Evolutionary conservation across 2,888 invertebrate species (phyloP).

Genomic region (Drosophila mettleri): DNA sequence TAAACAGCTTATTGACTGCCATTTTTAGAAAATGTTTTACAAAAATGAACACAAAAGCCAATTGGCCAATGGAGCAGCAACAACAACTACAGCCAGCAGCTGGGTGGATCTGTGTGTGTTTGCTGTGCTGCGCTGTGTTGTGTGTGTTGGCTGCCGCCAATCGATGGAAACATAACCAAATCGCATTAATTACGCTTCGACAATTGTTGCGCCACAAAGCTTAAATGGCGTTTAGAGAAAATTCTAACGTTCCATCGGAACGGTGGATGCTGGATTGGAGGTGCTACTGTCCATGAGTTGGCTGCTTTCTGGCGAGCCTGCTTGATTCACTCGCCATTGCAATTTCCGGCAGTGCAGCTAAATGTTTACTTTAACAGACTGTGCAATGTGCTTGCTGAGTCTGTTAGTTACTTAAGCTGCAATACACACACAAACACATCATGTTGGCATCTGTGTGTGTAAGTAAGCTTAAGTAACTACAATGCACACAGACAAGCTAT

Average conservation of each 20-base stretch:
- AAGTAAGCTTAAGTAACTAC: neutral
- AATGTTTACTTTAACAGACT: conserved; percentile 65
- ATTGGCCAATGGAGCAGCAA: conserved; percentile 44
- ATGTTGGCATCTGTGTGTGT: neutral
- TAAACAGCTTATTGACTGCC: conserved; percentile 41
- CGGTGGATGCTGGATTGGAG: neutral
- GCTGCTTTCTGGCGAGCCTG: neutral
- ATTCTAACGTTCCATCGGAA: conserved; percentile 25
- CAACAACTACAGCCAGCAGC: conserved; percentile 7
- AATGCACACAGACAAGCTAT: neutral
- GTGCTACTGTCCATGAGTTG: neutral
- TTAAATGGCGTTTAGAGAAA: conserved; percentile 48
- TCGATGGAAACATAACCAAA: conserved; percentile 73
- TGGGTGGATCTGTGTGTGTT: neutral
- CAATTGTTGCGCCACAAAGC: conserved; percentile 79
- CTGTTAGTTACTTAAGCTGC: conserved; percentile 4
- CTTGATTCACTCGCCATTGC: conserved; percentile 21
- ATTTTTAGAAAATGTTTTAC: conserved; percentile 46
- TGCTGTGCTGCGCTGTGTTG: conserved; percentile 4
- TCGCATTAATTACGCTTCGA: conserved; percentile 78
- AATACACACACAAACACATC: conserved; percentile 3
- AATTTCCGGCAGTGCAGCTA: conserved; percentile 68
- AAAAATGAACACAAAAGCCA: conserved; percentile 50
- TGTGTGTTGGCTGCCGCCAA: conserved; percentile 44
- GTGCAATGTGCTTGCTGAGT: conserved; percentile 10